Base-by-base conservation (phyloP, 2,888 invertebrate species). In the Coleophora deauratella region DNA sequence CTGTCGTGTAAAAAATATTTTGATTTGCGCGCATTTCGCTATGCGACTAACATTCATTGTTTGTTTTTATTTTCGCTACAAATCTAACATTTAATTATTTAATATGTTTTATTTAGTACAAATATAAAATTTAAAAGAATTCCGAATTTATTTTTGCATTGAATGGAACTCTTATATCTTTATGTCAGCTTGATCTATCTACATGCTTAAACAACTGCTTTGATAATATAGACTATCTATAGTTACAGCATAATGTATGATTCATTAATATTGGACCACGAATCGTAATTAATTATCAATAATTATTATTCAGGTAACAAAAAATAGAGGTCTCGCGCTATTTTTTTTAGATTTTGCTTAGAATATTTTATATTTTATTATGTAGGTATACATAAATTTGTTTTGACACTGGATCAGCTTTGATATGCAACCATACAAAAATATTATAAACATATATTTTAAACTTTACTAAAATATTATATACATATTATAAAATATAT, bases 251-350 rank as follows among this genome's bases (percentile, higher is more conserved):
- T 80, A 71, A 78, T 21, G 21, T 21, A 4, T 80, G 82, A 78
- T 81, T 80, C 78, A 72, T 78, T 73, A 84, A 82, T 78, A 86
- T 86, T 86, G 86, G 86, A 86, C 86, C 86, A 81, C 86, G 77
- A 69, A 80, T 84, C 66, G 78, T 84, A 81, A 79, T 79, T 79
- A 77, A 76, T 80, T 76, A 80, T 74, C 70, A 71, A 73, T 79
- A 79, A 74, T 81, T 81, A 78, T 73, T 77, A 84, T 76, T 86
- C 86, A 86, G 86, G 86, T 86, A 86, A 86, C 86, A 84, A 84
- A 84, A 80, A 81, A 67, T 71, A 68, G 78, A 67, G 62, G 57
- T 60, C 75, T 60, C 76, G 72, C 73, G 67, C 64, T 50, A 55
- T 51, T 52, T n/a, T n/a, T n/a, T n/a, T n/a, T n/a, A n/a, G n/a